Conservation (phyloP, 2,888 invertebrate species). For the Cryptophagus acutangulus region DNA sequence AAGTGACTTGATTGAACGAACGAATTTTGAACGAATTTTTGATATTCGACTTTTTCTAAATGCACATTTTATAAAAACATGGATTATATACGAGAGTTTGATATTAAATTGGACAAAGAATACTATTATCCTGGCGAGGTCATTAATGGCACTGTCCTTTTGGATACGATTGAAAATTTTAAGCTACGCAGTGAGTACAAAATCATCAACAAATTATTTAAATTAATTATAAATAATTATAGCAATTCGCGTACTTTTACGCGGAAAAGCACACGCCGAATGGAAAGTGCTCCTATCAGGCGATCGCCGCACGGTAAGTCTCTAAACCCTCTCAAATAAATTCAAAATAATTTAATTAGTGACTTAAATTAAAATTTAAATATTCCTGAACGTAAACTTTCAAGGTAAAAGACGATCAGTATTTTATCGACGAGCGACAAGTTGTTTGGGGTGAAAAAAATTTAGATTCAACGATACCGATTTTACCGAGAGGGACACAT, state of each 20-base stretch:
- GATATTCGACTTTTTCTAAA: too few relatives aligned
- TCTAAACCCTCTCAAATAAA: not conserved
- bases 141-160: conserved; percentile 61
- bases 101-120: conserved; percentile 69
- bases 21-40: too few relatives aligned
- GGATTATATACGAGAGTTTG: conserved; percentile 74
- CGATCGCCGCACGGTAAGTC: conserved; percentile 60
- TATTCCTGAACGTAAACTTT: conserved; percentile 12
- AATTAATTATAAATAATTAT: not conserved
- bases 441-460: conserved; percentile 71
- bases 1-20: too few relatives aligned
- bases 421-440: conserved; percentile 66
- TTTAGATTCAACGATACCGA: conserved; percentile 58
- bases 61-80: conserved; percentile 46
- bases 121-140: conserved; percentile 72
- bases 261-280: conserved; percentile 72
- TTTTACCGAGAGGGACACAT: conserved; percentile 66
- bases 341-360: too few relatives aligned
- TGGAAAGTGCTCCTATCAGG: conserved; percentile 72
- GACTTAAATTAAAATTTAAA: too few relatives aligned
- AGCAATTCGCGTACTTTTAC: conserved; percentile 64
- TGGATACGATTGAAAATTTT: conserved; percentile 69
- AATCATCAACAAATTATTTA: not conserved
- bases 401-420: conserved; percentile 64
- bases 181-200: conserved; percentile 62